Evolutionary conservation across 2,113 vertebrate species (phyloP), one percentile per base, ranked within the genome.

Genomic region (Sapajus apella): DNA sequence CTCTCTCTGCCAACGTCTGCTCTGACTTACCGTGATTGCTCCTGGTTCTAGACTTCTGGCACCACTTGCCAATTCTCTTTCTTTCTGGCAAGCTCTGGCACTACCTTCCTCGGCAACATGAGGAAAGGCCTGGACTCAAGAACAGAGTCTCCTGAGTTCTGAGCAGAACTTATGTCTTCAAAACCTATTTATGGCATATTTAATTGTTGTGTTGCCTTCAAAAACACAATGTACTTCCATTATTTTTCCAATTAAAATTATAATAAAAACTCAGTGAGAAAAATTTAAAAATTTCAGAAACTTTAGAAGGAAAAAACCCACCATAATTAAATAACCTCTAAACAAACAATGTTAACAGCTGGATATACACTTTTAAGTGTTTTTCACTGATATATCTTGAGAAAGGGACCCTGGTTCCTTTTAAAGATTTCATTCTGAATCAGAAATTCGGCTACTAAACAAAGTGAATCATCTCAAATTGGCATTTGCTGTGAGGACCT

Each of bases 241-340:
- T 66, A 75, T 81, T 90, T 79, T 93, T 58, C 58, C 64, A 76
- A 64, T 61, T 61, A 47, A 92, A 66, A 56, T 55, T 93, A 52
- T 68, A 88, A 40, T 89, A 52, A 52, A 85, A 91, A 50, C 21
- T 81, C 18, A 93, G 30, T 76, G 50, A 86, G 30, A 47, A 52
- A 77, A 84, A 72, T 73, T 32, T 47, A 43, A 87, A 96, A 79
- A 20, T 55, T 92, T 80, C 50, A 72, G 52, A 94, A 52, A 87
- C 32, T 56, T 91, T n/a, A 95, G 58, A 43, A 91, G 85, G 70
- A 58, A 50, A 30, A 76, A 55, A 2, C 0, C 32, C 11, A 40
- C 10, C 47, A 64, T 17, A 66, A 47, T 35, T 2, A 37, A 66
- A 27, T 79, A 14, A 79, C 1, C 47, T 91, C 25, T 84, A 77